Conservation (phyloP, 2,888 invertebrate genomes). For the Oxystoma pomonae region DNA sequence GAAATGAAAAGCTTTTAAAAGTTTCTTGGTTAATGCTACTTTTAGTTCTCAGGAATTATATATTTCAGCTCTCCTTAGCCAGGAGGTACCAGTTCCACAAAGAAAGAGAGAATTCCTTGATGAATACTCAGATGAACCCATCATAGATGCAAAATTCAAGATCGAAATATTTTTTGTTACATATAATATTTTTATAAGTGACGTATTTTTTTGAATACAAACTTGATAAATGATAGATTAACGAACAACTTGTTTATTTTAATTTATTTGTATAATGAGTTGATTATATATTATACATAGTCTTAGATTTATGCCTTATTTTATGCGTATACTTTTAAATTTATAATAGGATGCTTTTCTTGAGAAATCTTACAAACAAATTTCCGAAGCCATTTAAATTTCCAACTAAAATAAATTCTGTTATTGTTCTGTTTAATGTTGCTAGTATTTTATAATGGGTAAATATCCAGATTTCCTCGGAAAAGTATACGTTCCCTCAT, state of each 20-base stretch:
- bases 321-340: slow-evolving; percentile 18
- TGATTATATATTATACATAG: not conserved
- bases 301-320: not conserved
- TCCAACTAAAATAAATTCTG: slow-evolving; percentile 27
- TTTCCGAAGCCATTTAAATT: slow-evolving; percentile 21
- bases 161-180: too few relatives aligned
- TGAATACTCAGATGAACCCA: too few relatives aligned
- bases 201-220: not conserved
- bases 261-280: not conserved
- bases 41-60: too few relatives aligned
- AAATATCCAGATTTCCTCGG: not conserved
- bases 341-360: slow-evolving; percentile 28
- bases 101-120: too few relatives aligned
- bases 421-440: slow-evolving; percentile 33
- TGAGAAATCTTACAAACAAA: slow-evolving; percentile 26
- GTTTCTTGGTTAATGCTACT: too few relatives aligned
- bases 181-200: too few relatives aligned
- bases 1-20: too few relatives aligned
- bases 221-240: too few relatives aligned
- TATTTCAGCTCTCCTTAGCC: too few relatives aligned
- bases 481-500: not conserved
- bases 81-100: too few relatives aligned
- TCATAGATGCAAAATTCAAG: too few relatives aligned
- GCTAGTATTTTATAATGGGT: slow-evolving; percentile 29
- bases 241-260: not conserved